phyloP scores from a whole-genome alignment of 2,888 invertebrate genomes.

The Seira musarum region DNA sequence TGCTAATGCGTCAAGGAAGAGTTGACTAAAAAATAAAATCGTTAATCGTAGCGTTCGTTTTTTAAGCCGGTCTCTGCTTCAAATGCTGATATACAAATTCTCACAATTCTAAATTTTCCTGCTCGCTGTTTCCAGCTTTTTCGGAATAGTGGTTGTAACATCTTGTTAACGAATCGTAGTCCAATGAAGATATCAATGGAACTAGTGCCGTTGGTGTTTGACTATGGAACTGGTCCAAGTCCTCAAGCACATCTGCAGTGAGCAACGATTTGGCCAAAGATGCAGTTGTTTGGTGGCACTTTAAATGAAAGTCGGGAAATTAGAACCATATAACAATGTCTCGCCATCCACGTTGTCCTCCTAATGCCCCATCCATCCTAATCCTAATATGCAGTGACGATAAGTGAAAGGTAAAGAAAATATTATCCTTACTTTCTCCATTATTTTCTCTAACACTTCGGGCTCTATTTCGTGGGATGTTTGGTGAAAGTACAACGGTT shows the following conservation, averaged over 20 bases:
- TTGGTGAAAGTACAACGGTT: constrained; percentile 67
- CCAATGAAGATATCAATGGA: constrained; percentile 62
- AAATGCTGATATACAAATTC: no score
- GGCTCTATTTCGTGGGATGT: constrained; percentile 62
- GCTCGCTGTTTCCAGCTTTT: constrained; percentile 35
- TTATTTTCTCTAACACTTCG: constrained; percentile 53
- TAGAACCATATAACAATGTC: no score
- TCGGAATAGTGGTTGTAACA: constrained; percentile 55
- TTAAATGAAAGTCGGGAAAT: not conserved
- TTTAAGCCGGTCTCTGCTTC: not conserved
- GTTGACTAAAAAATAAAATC: constrained; percentile 59
- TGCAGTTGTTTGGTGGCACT: constrained; percentile 50
- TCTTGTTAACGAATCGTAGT: constrained; percentile 62
- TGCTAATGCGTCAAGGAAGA: constrained; percentile 66
- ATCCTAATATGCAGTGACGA: no score
- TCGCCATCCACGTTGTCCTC: no score
- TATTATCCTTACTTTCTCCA: constrained; percentile 57
- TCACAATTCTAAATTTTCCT: constrained; percentile 63
- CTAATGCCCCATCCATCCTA: no score
- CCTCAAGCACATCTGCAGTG: constrained; percentile 45
- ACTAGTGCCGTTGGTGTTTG: constrained; percentile 62
- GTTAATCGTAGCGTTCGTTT: not conserved
- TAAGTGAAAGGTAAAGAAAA: no score
- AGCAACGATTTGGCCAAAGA: constrained; percentile 58
- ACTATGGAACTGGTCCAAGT: constrained; percentile 61